A percentile compares a stretch with the other conserved stretches of the same genome.
phyloP scores from a whole-genome alignment of 2,797 vertebrate species.

The Brotula barbata region DNA sequence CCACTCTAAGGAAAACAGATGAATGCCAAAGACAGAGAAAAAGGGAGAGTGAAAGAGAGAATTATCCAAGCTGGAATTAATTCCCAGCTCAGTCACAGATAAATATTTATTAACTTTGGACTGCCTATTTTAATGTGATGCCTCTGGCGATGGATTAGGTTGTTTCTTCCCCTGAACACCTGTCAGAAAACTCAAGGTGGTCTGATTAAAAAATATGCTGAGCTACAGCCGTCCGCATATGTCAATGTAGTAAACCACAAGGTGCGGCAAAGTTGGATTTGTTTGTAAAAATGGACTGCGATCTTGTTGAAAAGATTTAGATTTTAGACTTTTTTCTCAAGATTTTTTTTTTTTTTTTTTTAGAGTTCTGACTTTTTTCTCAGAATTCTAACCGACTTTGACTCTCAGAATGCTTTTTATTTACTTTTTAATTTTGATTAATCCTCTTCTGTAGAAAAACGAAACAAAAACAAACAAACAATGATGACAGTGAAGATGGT shows the following conservation, averaged over 20 bases:
- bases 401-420: no score
- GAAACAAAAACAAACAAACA: no score
- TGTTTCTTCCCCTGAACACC: conserved; percentile 32
- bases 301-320: no score
- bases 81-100: conserved; percentile 25
- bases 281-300: no score
- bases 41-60: conserved; percentile 7
- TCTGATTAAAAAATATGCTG: conserved; percentile 34
- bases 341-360: no score
- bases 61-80: conserved; percentile 21
- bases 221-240: conserved; percentile 8
- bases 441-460: no score
- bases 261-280: no score
- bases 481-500: no score
- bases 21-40: conserved; percentile 11
- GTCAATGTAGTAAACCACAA: conserved; percentile 27
- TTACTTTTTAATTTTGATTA: no score
- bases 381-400: no score
- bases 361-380: no score
- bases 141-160: conserved; percentile 44
- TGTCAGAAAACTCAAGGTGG: conserved; percentile 33
- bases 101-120: conserved; percentile 46
- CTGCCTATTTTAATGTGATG: conserved; percentile 40
- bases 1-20: conserved; percentile 4
- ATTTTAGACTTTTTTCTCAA: no score